Evolutionary conservation across 2,113 vertebrate genomes (phyloP).

Genomic region (Falcunculus frontatus): DNA sequence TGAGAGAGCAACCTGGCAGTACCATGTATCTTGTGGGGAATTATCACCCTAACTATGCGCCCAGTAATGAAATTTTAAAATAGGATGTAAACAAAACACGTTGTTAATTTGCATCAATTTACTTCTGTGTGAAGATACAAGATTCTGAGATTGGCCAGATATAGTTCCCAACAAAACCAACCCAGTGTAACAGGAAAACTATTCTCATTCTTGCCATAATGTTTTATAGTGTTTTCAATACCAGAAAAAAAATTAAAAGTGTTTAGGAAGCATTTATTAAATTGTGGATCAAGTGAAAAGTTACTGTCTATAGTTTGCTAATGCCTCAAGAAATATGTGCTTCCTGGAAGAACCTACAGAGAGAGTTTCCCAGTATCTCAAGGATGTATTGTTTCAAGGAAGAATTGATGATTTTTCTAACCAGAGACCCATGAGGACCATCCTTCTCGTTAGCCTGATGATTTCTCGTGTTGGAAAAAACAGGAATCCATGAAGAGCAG

Average conservation of each 20-base stretch:
- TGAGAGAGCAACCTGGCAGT: not conserved
- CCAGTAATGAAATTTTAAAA: not conserved
- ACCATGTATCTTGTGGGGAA: not conserved
- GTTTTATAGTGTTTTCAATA: not conserved
- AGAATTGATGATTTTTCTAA: not conserved
- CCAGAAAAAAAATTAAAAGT: not conserved
- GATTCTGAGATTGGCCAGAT: not conserved
- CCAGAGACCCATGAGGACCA: not conserved
- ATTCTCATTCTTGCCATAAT: not conserved
- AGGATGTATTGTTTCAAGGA: not conserved
- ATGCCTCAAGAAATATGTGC: not conserved
- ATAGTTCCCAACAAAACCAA: rapidly evolving
- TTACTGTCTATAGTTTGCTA: not conserved
- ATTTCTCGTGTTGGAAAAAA: not conserved
- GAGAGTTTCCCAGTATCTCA: not conserved
- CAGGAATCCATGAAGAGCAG: not conserved
- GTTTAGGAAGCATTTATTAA: not conserved
- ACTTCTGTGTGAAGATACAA: not conserved
- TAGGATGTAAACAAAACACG: not conserved
- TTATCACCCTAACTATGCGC: not conserved
- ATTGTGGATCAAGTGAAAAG: not conserved
- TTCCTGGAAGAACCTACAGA: not conserved
- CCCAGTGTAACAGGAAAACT: not conserved
- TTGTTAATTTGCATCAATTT: not conserved
- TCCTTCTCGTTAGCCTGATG: not conserved